Conservation (phyloP, 2,888 invertebrate species). For the Mimachlamys varia region DNA sequence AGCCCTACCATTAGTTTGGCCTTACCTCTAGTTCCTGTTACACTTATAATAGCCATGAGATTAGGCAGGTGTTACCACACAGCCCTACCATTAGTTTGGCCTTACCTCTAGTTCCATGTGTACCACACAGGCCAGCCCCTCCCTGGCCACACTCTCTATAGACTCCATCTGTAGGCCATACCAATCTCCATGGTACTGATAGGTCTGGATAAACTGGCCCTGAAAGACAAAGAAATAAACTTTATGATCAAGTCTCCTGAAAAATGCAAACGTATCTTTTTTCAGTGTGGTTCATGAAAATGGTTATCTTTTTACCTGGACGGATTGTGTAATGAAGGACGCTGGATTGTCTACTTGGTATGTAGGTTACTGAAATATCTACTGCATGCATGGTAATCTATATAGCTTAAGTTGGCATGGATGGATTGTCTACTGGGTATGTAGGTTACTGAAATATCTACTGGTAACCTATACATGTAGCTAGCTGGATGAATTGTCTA, state of each 20-base stretch:
- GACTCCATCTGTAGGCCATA: conserved; percentile 80
- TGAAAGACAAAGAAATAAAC: conserved; percentile 54
- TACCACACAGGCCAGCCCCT: conserved; percentile 80
- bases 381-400: neutral
- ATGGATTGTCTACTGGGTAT: too few species aligned
- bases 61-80: too few species aligned
- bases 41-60: too few species aligned
- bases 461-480: too few species aligned
- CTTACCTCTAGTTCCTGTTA: too few species aligned
- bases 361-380: neutral
- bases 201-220: conserved; percentile 80
- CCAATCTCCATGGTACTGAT: conserved; percentile 76
- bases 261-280: neutral
- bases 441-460: too few species aligned
- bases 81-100: too few species aligned
- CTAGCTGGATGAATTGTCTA: too few species aligned
- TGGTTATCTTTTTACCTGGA: too few species aligned
- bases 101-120: conserved; percentile 81
- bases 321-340: neutral
- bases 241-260: neutral
- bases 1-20: too few species aligned
- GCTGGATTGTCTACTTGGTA: neutral
- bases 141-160: conserved; percentile 79
- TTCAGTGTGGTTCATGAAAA: too few species aligned
- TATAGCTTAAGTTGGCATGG: too few species aligned